Evolutionary conservation across 2,888 invertebrate genomes (phyloP), one percentile per base, ranked within the genome.

Genomic region (Sarcophaga subvicina): DNA sequence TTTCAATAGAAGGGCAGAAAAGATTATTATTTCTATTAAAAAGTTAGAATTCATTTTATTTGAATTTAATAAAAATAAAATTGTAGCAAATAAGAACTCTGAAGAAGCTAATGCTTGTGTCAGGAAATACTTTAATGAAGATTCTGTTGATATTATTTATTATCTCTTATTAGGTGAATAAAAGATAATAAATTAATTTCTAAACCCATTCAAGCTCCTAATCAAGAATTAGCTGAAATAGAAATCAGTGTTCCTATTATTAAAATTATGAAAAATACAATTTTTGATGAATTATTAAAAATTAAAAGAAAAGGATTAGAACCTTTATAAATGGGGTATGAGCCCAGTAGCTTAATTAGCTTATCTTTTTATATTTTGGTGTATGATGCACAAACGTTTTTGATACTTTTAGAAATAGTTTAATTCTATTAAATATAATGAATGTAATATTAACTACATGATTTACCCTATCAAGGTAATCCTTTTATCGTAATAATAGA

Each of bases 171-270:
- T 91, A 95, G 89, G 85, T 95, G 95, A 71, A 95, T 95, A 94
- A 95, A 95, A 90, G 94, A 94, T 90, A 95, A 91, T 89, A 95
- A 89, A 93, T 95, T 95, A 93, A 95, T 95, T 94, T 95, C 95
- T 94, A 95, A 92, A 0, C 95, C 95, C 93, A 95, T 94, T 94
- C 95, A 95, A 91, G 93, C 92, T 88, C 92, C 89, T 90, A 94
- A 88, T 90, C 94, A 94, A n/a, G 94, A 93, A 87, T 92, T 93
- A 27, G 94, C 89, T 17, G 94, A 93, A 84, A 95, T 94, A 89
- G 94, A 93, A 91, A 95, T 93, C 92, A 95, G 90, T 88, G 93
- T 93, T 88, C 94, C 92, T 83, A 90, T 87, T 62, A 94, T 93
- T 93, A 95, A 93, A 80, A 93, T 91, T 89, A 93, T 93, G 89